phyloP scores from a whole-genome alignment of 2,888 invertebrate species.

The Tethea ocularis region DNA sequence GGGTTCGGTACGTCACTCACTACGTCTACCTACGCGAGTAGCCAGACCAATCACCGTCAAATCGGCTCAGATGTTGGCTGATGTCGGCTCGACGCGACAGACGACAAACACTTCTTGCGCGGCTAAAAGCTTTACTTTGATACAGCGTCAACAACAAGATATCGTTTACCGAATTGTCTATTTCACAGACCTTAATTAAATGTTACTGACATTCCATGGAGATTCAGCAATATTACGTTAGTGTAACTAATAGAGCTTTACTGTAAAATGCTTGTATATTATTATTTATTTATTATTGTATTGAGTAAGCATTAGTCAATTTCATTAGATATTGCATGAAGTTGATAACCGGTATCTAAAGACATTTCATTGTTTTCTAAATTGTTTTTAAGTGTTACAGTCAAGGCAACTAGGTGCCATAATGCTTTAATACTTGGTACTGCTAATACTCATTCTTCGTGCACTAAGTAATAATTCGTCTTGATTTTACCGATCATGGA shows the following conservation, averaged over 20 bases:
- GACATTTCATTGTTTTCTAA: too few relatives aligned
- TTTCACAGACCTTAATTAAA: neutral
- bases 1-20: neutral
- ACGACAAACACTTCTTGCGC: slow-evolving; percentile 56
- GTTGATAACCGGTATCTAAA: neutral
- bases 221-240: neutral
- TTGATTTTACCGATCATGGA: too few relatives aligned
- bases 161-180: neutral
- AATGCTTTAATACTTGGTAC: too few relatives aligned
- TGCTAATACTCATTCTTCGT: too few relatives aligned
- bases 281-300: too few relatives aligned
- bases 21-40: slow-evolving; percentile 18
- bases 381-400: too few relatives aligned
- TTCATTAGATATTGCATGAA: neutral
- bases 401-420: too few relatives aligned
- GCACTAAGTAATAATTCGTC: too few relatives aligned
- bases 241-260: neutral
- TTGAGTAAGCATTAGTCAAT: neutral
- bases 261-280: neutral
- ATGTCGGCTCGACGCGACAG: slow-evolving; percentile 56
- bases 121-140: slow-evolving; percentile 52
- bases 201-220: neutral
- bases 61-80: slow-evolving; percentile 14
- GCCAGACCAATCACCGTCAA: slow-evolving; percentile 29
- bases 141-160: slow-evolving; percentile 14